Percentiles rank a stretch among this genome's conserved stretches.
Conservation (phyloP, 2,113 vertebrate genomes). For the Salvator merianae region DNA sequence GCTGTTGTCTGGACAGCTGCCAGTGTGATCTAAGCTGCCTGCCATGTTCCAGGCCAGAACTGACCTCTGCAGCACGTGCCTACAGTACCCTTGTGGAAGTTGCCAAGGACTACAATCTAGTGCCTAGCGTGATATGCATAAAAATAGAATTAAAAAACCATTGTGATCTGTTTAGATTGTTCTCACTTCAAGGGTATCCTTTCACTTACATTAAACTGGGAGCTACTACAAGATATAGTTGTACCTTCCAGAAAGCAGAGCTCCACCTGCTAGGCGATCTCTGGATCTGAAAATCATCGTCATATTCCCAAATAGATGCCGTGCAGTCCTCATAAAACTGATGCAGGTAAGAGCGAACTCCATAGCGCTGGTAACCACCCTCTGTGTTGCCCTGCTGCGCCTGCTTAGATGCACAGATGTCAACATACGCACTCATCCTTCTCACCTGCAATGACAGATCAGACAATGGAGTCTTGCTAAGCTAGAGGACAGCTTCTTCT, state of each 20-base stretch:
- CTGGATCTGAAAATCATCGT: conserved; percentile 99
- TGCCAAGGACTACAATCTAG: background rate
- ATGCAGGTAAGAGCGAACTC: conserved; percentile 97
- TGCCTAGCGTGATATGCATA: background rate
- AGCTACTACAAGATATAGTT: background rate
- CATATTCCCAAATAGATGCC: conserved; percentile 97
- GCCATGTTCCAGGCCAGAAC: too few relatives aligned
- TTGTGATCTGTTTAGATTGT: background rate
- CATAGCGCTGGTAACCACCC: conserved; percentile 86
- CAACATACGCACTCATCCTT: conserved; percentile 93
- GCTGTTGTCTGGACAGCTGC: too few relatives aligned
- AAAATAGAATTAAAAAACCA: background rate
- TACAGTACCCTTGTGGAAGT: too few relatives aligned
- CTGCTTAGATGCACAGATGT: conserved; percentile 85
- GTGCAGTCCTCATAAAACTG: conserved; percentile 99
- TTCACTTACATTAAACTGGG: background rate
- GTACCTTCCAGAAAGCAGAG: conserved; percentile 98
- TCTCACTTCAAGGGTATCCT: background rate
- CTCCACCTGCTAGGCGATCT: conserved; percentile 96
- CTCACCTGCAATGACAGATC: conserved; percentile 75
- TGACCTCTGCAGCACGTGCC: too few relatives aligned
- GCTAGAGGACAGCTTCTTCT: background rate
- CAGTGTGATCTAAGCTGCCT: too few relatives aligned
- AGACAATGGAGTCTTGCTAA: background rate
- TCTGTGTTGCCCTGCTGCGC: conserved; percentile 74